phyloP scores from a whole-genome alignment of 35 echinoderm and acorn worm species.

The Strongylocentrotus purpuratus region DNA sequence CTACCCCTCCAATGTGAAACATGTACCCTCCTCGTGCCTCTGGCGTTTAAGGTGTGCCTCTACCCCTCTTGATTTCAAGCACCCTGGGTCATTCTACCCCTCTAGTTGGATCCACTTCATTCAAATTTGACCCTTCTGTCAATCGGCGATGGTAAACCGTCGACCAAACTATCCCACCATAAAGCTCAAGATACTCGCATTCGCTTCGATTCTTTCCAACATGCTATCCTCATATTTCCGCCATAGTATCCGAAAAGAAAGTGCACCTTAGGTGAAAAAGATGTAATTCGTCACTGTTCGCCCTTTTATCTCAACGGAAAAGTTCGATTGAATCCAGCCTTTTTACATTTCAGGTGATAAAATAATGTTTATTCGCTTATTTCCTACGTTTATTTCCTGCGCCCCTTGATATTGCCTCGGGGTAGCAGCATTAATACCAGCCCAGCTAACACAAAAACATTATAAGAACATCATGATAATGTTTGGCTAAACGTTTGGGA shows the following conservation, averaged over 20 bases:
- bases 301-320: not conserved
- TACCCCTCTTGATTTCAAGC: not conserved
- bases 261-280: not conserved
- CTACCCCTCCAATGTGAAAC: not conserved
- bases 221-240: not conserved
- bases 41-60: not conserved
- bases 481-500: too few species aligned
- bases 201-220: not conserved
- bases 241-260: not conserved
- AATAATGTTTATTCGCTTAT: not conserved
- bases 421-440: not conserved
- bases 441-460: too few species aligned
- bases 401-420: not conserved
- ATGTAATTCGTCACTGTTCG: not conserved
- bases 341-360: not conserved
- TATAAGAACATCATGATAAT: too few species aligned
- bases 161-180: not conserved
- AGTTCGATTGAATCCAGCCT: not conserved
- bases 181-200: not conserved
- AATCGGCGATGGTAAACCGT: not conserved
- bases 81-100: not conserved
- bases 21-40: not conserved
- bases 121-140: not conserved
- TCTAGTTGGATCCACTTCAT: not conserved
- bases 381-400: not conserved